Conservation (phyloP, 2,113 vertebrate genomes). For the Suncus etruscus region DNA sequence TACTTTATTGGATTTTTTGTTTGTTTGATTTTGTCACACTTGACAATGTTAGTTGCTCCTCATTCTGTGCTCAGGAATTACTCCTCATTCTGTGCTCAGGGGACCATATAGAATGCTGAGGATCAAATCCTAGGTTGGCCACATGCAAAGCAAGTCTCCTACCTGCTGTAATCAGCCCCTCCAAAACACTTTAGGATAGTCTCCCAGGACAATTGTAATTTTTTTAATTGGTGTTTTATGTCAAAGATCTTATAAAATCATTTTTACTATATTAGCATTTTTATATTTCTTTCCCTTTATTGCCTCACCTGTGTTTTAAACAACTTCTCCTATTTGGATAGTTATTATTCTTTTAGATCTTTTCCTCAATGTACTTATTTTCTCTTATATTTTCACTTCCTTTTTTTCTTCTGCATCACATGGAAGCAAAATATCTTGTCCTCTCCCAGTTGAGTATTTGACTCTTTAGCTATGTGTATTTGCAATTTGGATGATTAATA, state of each 20-base stretch:
- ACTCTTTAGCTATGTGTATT: background rate
- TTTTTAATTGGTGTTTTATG: constrained; percentile 11
- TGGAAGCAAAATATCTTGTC: background rate
- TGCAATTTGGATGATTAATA: background rate
- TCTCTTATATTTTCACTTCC: background rate
- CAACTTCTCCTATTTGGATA: background rate
- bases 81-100: too few species aligned
- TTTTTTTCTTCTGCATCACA: background rate
- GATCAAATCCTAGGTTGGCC: too few species aligned
- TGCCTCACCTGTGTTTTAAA: background rate
- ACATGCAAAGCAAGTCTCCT: too few species aligned
- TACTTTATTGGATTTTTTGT: background rate
- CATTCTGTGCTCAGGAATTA: too few species aligned
- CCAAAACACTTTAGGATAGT: constrained; percentile 8
- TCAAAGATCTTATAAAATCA: constrained; percentile 36
- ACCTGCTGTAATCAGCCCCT: background rate
- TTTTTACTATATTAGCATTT: constrained; percentile 28
- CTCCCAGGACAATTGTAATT: constrained; percentile 8
- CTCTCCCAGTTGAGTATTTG: background rate
- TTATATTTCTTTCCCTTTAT: constrained; percentile 25
- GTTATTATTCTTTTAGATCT: background rate
- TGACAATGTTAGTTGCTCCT: too few species aligned
- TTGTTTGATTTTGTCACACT: too few species aligned
- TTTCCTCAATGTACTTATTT: background rate
- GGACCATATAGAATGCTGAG: too few species aligned